Evolutionary conservation across 37 sponge, comb jelly and placozoan genomes (phyloP), one percentile per base, ranked within the genome.

Genomic region (Halisarca cf. caerulea): DNA sequence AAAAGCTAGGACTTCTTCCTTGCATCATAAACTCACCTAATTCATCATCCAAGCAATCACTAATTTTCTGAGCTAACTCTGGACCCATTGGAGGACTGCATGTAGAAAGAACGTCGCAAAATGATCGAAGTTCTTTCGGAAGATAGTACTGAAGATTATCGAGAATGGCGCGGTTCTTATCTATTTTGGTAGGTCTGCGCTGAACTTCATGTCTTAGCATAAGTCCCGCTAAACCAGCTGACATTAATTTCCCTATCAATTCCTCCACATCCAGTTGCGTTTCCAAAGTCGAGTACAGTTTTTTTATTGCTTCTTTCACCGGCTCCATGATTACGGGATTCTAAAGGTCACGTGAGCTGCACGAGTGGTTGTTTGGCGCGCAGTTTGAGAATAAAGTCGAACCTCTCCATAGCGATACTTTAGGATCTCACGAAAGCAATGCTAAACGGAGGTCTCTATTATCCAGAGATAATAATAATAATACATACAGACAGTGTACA

Each of bases 101-200:
- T 0, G 77, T 74, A 37, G 77, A 74, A 1, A 74, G 45, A 40
- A 74, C 77, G 24, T 74, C 77, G 25, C 77, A 74, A 14, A 74
- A 74, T 41, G 24, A 14, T 40, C 77, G 36, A 20, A 74, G 44
- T 23, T 74, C 23, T 23, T 37, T 8, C 44, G 3, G 44, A 25
- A 41, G 44, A 43, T 41, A 74, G 18, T 41, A 44, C 41, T 74
- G 77, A n/a, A 74, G 9, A 11, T 74, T 42, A 7, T 74, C 77
- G 23, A 74, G 43, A 11, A 74, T 9, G 6, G 41, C 45, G 23
- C 77, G 77, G 6, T 74, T 74, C 25, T 39, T 74, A 42, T 74
- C 77, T 21, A 74, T 37, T 15, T 25, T 37, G 24, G 36, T 40
- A 0, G 43, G 14, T 37, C 41, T 74, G 40, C 42, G 21, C 25